Conservation (phyloP, 2,888 invertebrate genomes). For the Sylvicola cinctus region DNA sequence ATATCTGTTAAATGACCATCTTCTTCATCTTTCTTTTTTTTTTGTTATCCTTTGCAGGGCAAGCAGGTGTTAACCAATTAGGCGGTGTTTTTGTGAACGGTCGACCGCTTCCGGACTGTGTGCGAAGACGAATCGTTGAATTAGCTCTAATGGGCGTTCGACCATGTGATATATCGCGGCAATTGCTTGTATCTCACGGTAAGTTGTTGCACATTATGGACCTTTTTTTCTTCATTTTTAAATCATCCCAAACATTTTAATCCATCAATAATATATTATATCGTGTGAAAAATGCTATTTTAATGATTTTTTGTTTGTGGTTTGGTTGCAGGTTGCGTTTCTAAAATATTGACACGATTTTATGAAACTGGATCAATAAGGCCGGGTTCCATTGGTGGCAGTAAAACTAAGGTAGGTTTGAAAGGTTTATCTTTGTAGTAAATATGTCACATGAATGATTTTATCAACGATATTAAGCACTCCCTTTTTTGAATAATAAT, state of each 20-base stretch:
- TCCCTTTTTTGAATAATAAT: too few relatives aligned
- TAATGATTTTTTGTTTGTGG: too few relatives aligned
- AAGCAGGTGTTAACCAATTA: constrained; percentile 92
- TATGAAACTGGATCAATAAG: constrained; percentile 93
- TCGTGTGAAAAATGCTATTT: too few relatives aligned
- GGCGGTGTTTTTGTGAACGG: constrained; percentile 97
- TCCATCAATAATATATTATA: too few relatives aligned
- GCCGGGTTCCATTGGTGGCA: constrained; percentile 87
- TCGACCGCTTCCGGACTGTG: constrained; percentile 87
- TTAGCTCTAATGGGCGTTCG: constrained; percentile 83
- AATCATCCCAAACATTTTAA: too few relatives aligned
- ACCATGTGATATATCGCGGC: constrained; percentile 91
- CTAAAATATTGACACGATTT: constrained; percentile 88
- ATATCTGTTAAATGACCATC: too few relatives aligned
- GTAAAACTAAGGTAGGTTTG: constrained; percentile 69
- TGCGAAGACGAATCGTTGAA: constrained; percentile 82
- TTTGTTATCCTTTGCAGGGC: constrained; percentile 64
- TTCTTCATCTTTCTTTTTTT: too few relatives aligned
- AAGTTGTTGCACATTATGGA: too few relatives aligned
- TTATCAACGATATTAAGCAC: too few relatives aligned
- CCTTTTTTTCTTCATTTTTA: too few relatives aligned
- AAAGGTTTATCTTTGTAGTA: neutral
- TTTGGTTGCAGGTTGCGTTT: constrained; percentile 58
- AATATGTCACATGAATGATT: too few relatives aligned
- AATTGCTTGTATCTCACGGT: constrained; percentile 83